These are phyloP conservation scores for Caenorhabditis panamensis DNA, from an alignment of 2,888 invertebrate genomes.

Conservation along the genomic window DNA sequence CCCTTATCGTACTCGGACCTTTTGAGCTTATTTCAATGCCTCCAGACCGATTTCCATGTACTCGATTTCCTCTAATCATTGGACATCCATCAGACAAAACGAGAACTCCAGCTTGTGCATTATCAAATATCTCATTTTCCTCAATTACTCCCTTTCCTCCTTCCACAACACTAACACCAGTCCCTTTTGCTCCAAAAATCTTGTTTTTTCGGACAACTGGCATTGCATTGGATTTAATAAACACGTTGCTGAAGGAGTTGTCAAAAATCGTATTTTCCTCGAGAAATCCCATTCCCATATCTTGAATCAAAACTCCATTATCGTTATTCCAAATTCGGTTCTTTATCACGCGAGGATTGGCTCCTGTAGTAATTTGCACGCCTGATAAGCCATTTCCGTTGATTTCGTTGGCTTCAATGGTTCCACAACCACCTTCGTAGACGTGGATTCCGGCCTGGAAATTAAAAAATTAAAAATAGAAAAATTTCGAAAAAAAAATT, in stretches of 20 bases:
- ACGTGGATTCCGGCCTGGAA: slow-evolving; percentile 94
- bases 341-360: slow-evolving; percentile 95
- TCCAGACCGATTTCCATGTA: slow-evolving; percentile 97
- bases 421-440: slow-evolving; percentile 99
- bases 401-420: slow-evolving; percentile 98
- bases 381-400: slow-evolving; percentile 99
- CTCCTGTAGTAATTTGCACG: slow-evolving; percentile 97
- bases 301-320: slow-evolving; percentile 97
- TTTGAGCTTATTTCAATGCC: slow-evolving; percentile 99
- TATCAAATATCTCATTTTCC: slow-evolving; percentile 96
- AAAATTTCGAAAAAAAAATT: background rate
- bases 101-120: slow-evolving; percentile 97
- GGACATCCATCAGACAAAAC: slow-evolving; percentile 99
- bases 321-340: slow-evolving; percentile 99
- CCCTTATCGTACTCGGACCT: slow-evolving; percentile 97
- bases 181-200: slow-evolving; percentile 75
- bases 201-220: slow-evolving; percentile 88
- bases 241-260: slow-evolving; percentile 99
- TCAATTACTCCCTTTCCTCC: slow-evolving; percentile 92
- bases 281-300: slow-evolving; percentile 94
- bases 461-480: background rate
- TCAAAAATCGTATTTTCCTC: slow-evolving; percentile 96
- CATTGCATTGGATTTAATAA: slow-evolving; percentile 99
- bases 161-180: slow-evolving; percentile 96
- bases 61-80: slow-evolving; percentile 93